Base-by-base conservation (phyloP, 2,888 invertebrate species). In the Platerodrilus igneus region DNA sequence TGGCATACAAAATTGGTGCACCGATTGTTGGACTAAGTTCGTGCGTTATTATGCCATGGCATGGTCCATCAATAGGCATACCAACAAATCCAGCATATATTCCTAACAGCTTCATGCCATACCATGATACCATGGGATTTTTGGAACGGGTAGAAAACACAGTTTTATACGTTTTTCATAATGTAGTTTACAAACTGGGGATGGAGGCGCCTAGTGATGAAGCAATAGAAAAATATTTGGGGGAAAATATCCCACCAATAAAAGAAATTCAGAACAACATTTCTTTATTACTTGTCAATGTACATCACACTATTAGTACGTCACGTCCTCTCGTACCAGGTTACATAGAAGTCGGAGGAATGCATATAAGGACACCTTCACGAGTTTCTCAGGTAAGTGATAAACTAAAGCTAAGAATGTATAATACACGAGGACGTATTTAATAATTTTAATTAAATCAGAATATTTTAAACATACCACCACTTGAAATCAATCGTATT, bases 1-100 rank as follows among this genome's bases (percentile, higher is more conserved):
- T 86, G 14, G 77, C 76, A 0, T 69, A 81, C 54, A 74, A 76
- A 49, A 70, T 83, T 8, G 63, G 73, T 25, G 78, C 76, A 0
- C 83, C 83, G 0, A 67, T 74, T 25, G 72, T 78, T 27, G 74
- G 74, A 2, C 60, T 78, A 34, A 70, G 71, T 3, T 73, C 77
- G 0, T 73, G 73, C 43, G 66, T 66, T 2, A 41, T 74, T 39
- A 56, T 76, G 50, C 72, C 75, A 0, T 75, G 72, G 69, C 60
- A 67, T 4, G 82, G 86, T 41, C 56, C 63, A 3, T 60, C 68
- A 22, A 53, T 75, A 9, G 74, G 69, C 0, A 58, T 71, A 7
- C 70, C 73, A 1, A 70, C 69, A 33, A 63, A 72, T 48, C 62
- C 69, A 2, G 56, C 69, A 4, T 64, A 70, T 9, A 67, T 74